These are phyloP conservation scores for Hapalemur alaotrensis DNA, from an alignment of 2,797 vertebrate species.

Conservation along the genomic window DNA sequence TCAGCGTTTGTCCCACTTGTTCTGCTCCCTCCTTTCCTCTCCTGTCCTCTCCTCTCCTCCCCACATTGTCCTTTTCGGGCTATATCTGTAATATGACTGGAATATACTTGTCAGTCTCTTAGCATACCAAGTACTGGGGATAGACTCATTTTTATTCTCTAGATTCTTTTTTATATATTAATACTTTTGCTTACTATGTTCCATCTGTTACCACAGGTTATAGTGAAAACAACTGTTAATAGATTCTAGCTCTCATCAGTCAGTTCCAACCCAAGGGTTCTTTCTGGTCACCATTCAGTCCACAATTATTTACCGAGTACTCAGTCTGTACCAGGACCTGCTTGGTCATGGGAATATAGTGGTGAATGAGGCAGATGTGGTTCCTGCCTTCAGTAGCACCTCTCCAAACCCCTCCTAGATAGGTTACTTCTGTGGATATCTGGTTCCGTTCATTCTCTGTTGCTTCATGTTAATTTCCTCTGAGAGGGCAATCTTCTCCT, in stretches of 20 bases:
- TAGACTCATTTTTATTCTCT: background rate
- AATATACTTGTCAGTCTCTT: background rate
- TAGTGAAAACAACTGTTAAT: background rate
- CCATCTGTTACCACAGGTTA: background rate
- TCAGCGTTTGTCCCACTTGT: background rate
- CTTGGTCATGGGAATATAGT: background rate
- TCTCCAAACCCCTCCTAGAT: background rate
- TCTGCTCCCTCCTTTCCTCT: background rate
- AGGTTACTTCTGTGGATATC: background rate
- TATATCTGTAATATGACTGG: background rate
- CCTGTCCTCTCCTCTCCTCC: background rate
- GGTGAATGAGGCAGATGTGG: conserved; percentile 11
- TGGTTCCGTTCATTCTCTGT: conserved; percentile 42
- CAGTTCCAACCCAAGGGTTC: background rate
- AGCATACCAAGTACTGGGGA: background rate
- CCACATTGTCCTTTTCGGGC: background rate
- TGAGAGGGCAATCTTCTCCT: conserved; percentile 30
- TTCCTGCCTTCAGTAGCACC: background rate
- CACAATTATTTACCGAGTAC: conserved; percentile 14
- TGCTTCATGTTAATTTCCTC: conserved; percentile 43
- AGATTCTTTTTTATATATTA: background rate
- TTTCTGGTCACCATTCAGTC: conserved; percentile 10
- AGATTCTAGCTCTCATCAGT: conserved; percentile 8
- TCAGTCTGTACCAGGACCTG: background rate
- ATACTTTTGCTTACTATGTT: background rate